Percentiles rank a stretch among this genome's conserved stretches.
phyloP scores from a whole-genome alignment of 2,888 invertebrate genomes.

The Dryocosmus kuriphilus region DNA sequence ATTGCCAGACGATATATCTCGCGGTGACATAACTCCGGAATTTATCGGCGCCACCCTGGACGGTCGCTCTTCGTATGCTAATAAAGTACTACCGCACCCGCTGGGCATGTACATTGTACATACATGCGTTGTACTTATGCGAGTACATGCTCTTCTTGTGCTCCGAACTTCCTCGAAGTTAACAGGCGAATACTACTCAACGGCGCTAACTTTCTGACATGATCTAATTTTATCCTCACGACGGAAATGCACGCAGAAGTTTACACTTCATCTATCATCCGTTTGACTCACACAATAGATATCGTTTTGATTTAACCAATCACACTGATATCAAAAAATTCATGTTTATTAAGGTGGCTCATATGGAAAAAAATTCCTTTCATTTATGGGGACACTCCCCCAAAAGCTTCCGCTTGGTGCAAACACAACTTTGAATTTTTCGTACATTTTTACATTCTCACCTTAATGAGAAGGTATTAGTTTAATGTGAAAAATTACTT shows the following conservation, averaged over 20 bases:
- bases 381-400: too few relatives aligned
- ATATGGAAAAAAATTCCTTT: too few relatives aligned
- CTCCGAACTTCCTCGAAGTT: not conserved
- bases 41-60: slow-evolving; percentile 69
- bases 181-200: slow-evolving; percentile 11
- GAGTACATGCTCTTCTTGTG: slow-evolving; percentile 15
- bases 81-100: slow-evolving; percentile 58
- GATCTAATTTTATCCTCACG: slow-evolving; percentile 19
- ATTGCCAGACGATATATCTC: slow-evolving; percentile 70
- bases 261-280: slow-evolving; percentile 4
- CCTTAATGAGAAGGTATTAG: too few relatives aligned
- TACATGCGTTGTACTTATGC: slow-evolving; percentile 32
- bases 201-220: slow-evolving; percentile 11
- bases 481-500: too few relatives aligned
- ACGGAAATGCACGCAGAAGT: not conserved
- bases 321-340: too few relatives aligned
- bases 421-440: too few relatives aligned
- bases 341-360: too few relatives aligned
- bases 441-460: too few relatives aligned
- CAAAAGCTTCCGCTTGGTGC: too few relatives aligned
- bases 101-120: slow-evolving; percentile 41
- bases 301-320: not conserved
- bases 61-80: slow-evolving; percentile 64
- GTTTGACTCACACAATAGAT: not conserved
- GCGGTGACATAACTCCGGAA: slow-evolving; percentile 72